Evolutionary conservation across 2,113 vertebrate genomes (phyloP), one percentile per base, ranked within the genome.

Genomic region (Rhinopithecus roxellana): DNA sequence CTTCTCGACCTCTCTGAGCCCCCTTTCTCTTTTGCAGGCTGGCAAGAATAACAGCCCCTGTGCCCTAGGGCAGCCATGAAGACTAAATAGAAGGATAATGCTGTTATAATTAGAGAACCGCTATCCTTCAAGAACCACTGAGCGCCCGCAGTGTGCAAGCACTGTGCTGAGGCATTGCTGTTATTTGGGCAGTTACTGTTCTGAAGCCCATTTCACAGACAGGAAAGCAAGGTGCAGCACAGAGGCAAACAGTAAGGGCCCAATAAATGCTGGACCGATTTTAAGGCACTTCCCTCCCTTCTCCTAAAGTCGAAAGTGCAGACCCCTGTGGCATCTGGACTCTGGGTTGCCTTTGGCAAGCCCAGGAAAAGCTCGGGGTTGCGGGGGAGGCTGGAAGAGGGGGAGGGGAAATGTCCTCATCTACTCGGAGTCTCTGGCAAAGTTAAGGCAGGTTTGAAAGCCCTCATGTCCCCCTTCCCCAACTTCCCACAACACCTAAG

Each of bases 161-260:
- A 0, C 45, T 0, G 10, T 1, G 48, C 40, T 17, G 0, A 17
- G 35, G 20, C 8, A 14, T 20, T 55, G 32, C 45, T 10, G 3
- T 25, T 1, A 13, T 30, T 38, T 4, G 10, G 32, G 35, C 1
- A 16, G 25, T 20, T 64, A 16, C 38, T 14, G 2, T 32, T 27
- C 59, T 61, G 20, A 1, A 22, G 43, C 20, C 61, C 38, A 6
- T 52, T 61, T 74, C 16, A 8, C 23, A 11, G 32, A 18, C 13
- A 0, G 2, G 43, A 52, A 32, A 22, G 16, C 67, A 4, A 23
- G 27, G n/a, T 14, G 3, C 20, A 17, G 69, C 43, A 0, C 30
- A 43, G 5, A 8, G 52, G 35, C 48, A 16, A 25, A 18, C 10
- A 6, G 45, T 1, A 40, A 78, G 27, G 83, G 35, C 59, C 35